Evolutionary conservation across 2,888 invertebrate species (phyloP), one percentile per base, ranked within the genome.

Genomic region (Tiphia femorata): DNA sequence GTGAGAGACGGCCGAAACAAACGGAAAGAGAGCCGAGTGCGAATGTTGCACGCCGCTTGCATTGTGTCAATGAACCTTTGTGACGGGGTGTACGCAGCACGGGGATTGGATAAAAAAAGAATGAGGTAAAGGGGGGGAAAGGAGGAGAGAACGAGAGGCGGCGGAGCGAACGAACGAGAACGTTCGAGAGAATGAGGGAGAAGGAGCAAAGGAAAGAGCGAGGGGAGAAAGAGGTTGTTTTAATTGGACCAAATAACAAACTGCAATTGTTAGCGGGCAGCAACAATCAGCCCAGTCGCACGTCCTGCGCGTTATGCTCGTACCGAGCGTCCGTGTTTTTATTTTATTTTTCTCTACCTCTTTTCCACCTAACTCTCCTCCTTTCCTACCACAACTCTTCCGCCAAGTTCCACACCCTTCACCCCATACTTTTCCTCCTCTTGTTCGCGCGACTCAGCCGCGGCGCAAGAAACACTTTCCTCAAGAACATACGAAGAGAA

Each of bases 231-330:
- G 47, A 37, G 35, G 47, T 35, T 62, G 57, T 70, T 70, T 70
- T 70, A 70, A 70, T 70, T 70, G 70, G 69, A 67, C 62, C 62
- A 61, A 70, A 70, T 69, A 69, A 70, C 70, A 69, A 70, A 65
- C 67, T 59, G 58, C 40, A 62, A 69, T 70, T 70, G 64, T 70
- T 69, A 58, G 57, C 64, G 52, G 48, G 44, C 49, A 19, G 37
- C 47, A 50, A 64, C 65, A 61, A 65, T 64, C 64, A 53, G 49
- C 43, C 30, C 37, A 53, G 61, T 58, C 55, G 55, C 48, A 41
- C 49, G 61, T 53, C 50, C 21, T 10, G 40, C 47, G 21, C 29
- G 40, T 38, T 49, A 51, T 44, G 12, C 20, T 49, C 47, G 62
- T 41, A 49, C 43, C 43, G 30, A 25, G 19, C 17, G n/a, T n/a